Evolutionary conservation across 2,888 invertebrate species (phyloP).

Genomic region (Fissipunctia ypsillon): DNA sequence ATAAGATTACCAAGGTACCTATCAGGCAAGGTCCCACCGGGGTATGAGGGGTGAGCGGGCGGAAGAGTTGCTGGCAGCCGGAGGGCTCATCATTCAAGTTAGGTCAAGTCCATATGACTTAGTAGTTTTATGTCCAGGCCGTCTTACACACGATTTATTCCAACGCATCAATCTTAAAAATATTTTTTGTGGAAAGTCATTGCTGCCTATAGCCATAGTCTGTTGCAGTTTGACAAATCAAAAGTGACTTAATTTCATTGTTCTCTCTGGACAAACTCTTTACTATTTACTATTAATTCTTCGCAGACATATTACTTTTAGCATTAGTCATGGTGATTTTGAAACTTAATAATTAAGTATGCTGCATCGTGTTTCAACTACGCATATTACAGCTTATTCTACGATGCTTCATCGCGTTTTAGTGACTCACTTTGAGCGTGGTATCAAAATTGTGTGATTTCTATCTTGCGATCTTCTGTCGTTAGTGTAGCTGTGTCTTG

Average conservation of each 20-base stretch:
- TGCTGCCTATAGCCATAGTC: background rate
- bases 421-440: background rate
- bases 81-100: background rate
- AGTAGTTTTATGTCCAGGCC: background rate
- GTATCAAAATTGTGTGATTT: background rate
- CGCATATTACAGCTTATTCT: background rate
- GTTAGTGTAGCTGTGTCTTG: background rate
- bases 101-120: background rate
- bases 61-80: background rate
- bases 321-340: no score
- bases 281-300: no score
- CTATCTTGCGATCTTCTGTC: background rate
- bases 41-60: background rate
- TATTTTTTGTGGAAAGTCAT: background rate
- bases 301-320: no score
- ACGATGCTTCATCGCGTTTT: no score
- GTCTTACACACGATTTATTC: no score
- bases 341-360: no score
- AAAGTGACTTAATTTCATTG: background rate
- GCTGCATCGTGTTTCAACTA: no score
- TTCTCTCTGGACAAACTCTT: background rate
- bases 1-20: background rate
- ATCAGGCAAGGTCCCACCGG: background rate
- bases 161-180: background rate
- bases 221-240: background rate